Base-by-base conservation (phyloP, 2,888 invertebrate species). In the Drosophila paramelanica region DNA sequence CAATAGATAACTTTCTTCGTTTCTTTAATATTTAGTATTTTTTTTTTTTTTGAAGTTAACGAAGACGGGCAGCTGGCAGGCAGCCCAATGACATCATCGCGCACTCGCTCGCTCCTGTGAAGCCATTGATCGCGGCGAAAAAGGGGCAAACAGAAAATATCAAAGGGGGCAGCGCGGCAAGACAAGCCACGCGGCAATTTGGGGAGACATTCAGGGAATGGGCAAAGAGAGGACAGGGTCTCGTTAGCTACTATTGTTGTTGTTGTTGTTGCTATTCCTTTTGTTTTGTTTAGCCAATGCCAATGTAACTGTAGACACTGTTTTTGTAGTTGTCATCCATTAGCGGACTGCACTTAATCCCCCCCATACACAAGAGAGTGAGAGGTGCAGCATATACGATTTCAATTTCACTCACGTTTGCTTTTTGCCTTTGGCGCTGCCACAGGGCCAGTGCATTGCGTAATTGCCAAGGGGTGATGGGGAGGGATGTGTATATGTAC, bases 341-440 rank as follows among this genome's bases (percentile, higher is more conserved):
- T 65, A 73, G 61, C 64, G 66, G 65, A 66, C 58, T 78, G 73
- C 74, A 76, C 79, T 73, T 79, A 76, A 79, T 66, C 79, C 58
- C 55, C 67, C 46, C 27, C 38, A 17, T n/a, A 25, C 23, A 3
- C 8, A 5, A 57, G 51, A 14, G 13, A n/a, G 20, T 45, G 23
- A 43, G 47, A 49, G 33, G 33, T 5, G 25, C 43, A 41, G 42
- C 69, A 82, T 80, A 88, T 85, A 79, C 82, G 77, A 82, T 85
- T 85, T 88, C 84, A 88, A 77, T 88, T 76, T 73, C 61, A 76
- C 76, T 76, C 73, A 76, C 77, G 76, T 76, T 55, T 46, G 46
- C 59, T 50, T 53, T 38, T 25, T 67, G 74, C 57, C 46, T 57
- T 58, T 61, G 45, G 64, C 39, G 36, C 31, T 46, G 47, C 23